Evolutionary conservation across 1,140 invertebrate genomes (phyloP).

Genomic region (Drosophila repleta): DNA sequence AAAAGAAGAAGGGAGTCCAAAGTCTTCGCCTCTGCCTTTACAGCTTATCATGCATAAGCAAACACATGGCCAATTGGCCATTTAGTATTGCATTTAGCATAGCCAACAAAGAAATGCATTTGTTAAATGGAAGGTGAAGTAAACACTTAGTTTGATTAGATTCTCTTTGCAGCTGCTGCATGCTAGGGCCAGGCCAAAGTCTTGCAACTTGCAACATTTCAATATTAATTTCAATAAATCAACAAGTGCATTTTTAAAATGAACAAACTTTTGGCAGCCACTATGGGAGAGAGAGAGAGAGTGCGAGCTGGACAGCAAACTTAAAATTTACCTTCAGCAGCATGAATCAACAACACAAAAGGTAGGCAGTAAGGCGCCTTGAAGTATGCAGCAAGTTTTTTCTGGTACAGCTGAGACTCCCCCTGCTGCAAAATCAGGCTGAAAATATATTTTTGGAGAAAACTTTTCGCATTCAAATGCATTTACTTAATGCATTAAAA

Average conservation of each 20-base stretch:
- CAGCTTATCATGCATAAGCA: too few relatives aligned
- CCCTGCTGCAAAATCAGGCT: conserved; percentile 56
- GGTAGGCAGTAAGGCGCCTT: conserved; percentile 47
- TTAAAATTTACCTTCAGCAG: conserved; percentile 23
- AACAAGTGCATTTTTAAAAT: conserved; percentile 70
- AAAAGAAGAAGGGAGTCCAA: too few relatives aligned
- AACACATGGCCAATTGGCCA: too few relatives aligned
- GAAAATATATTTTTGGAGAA: conserved; percentile 61
- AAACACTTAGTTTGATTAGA: conserved; percentile 66
- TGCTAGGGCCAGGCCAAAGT: conserved; percentile 11
- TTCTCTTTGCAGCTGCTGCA: conserved; percentile 39
- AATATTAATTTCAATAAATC: conserved; percentile 78
- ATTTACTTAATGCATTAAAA: conserved; percentile 80
- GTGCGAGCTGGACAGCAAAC: conserved; percentile 1
- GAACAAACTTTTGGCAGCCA: conserved; percentile 61
- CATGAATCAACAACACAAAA: conserved; percentile 42
- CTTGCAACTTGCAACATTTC: conserved; percentile 15
- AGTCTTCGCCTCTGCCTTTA: too few relatives aligned
- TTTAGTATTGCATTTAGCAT: background rate
- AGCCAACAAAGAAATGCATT: background rate
- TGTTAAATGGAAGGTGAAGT: conserved; percentile 17
- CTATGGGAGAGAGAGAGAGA: conserved; percentile 8
- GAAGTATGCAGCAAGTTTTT: conserved; percentile 27
- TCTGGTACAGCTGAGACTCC: conserved; percentile 4
- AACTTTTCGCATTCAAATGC: conserved; percentile 70